Conservation (phyloP, 2,888 invertebrate genomes). For the Molorchus minor region DNA sequence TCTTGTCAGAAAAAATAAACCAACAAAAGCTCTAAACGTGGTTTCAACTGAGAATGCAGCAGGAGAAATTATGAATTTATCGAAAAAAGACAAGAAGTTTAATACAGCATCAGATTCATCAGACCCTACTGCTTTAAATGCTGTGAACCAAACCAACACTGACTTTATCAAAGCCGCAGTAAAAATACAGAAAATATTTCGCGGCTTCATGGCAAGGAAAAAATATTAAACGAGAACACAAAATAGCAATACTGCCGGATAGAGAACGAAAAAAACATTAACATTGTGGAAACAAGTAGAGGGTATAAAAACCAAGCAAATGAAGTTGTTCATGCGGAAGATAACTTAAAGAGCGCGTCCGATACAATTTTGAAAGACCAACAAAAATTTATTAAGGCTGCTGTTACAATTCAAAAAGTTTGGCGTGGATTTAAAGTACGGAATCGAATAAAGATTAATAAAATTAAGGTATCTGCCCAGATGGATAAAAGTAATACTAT, state of each 20-base stretch:
- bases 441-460: conserved; percentile 20
- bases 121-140: too few relatives aligned
- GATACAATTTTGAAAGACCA: background rate
- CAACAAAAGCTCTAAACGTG: conserved; percentile 23
- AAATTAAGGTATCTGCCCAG: too few relatives aligned
- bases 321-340: background rate
- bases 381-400: conserved; percentile 13
- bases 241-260: background rate
- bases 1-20: conserved; percentile 38
- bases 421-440: conserved; percentile 34
- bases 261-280: conserved; percentile 18
- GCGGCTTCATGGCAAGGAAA: background rate
- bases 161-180: background rate
- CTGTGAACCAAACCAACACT: background rate
- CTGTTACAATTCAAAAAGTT: conserved; percentile 17
- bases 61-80: too few relatives aligned
- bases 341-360: too few relatives aligned
- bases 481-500: too few relatives aligned
- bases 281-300: background rate
- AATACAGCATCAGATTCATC: too few relatives aligned
- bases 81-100: too few relatives aligned
- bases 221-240: background rate
- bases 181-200: background rate
- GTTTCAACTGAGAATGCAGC: too few relatives aligned
- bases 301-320: background rate